Base-by-base conservation (phyloP, 2,797 vertebrate genomes). In the Tangara arthus region DNA sequence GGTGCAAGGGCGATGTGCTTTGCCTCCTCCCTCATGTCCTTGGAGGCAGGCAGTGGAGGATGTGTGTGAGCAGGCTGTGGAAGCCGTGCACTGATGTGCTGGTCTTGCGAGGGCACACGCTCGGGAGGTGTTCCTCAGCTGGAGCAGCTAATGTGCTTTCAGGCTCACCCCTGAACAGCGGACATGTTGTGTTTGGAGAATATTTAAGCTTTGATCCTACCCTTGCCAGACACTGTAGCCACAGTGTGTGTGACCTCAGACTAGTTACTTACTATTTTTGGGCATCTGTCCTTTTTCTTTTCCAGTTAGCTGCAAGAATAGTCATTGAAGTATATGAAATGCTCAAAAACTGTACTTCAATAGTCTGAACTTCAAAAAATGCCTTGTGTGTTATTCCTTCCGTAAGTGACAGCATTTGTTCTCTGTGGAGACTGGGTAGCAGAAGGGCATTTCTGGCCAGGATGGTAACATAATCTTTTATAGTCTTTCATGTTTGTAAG, bases 351-450 rank as follows among this genome's bases (percentile, higher is more conserved):
- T 60, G 28, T 65, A 44, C 76, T 89, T 94, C 85, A 83, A 6
- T 66, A 71, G 53, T 57, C 23, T 83, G 57, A 70, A 93, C 82
- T 87, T 93, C 44, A 92, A 89, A 93, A 95, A 87, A 64, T 64
- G n/a, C 20, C 57, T 84, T 73, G 28, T 11, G 3, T 80, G n/a
- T 83, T 82, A 57, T 89, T 90, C 27, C 37, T 82, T 87, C 53
- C 28, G 24, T 92, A 70, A 85, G 50, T 85, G 60, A 57, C 70
- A 39, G 46, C 23, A 50, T 91, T 92, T 96, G 75, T 80, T 82
- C 93, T 91, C 57, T 0, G 0, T 68, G 46, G 85, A 32, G 39
- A 20, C 60, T 82, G 81, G 15, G 14, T 84, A 61, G 59, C 52
- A 77, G 59, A 87, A 91, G 61, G 50, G n/a, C 8, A 4, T 70